These are phyloP conservation scores for Xenops minutus DNA, from an alignment of 2,797 vertebrate genomes.

Conservation along the genomic window DNA sequence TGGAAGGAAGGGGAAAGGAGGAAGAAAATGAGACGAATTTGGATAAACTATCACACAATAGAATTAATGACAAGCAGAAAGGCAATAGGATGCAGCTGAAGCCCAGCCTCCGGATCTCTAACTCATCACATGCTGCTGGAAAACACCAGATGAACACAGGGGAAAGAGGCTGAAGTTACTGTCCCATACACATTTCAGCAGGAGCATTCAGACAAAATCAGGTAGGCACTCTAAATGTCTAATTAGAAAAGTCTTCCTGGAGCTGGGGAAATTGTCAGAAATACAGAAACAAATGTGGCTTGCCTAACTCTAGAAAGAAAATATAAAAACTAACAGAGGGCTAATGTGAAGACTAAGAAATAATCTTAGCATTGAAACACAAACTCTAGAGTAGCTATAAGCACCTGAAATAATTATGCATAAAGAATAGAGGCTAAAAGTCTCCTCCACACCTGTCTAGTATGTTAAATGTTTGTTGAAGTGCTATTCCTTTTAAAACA, in stretches of 20 bases:
- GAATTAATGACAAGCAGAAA: conserved; percentile 35
- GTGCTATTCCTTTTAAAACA: not conserved
- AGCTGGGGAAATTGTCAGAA: not conserved
- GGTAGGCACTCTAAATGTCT: conserved; percentile 58
- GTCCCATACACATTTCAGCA: not conserved
- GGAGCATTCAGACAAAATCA: conserved; percentile 20
- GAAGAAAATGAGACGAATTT: not conserved
- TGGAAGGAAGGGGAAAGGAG: not conserved
- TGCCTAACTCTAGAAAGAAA: not conserved
- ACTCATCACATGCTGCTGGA: conserved; percentile 76
- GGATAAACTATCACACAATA: conserved; percentile 7
- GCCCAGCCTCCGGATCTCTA: not conserved
- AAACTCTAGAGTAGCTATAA: not conserved
- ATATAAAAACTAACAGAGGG: not conserved
- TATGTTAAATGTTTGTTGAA: not conserved
- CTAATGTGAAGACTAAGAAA: not conserved
- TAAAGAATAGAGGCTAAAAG: not conserved
- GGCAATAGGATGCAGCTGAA: conserved; percentile 62
- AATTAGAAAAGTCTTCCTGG: not conserved
- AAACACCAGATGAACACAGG: conserved; percentile 47
- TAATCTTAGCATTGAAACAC: not conserved
- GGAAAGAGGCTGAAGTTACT: conserved; percentile 35
- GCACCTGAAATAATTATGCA: not conserved
- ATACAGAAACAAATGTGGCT: not conserved
- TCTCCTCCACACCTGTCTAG: not conserved